These are phyloP conservation scores for Bostrychus sinensis DNA, from an alignment of 2,113 vertebrate genomes.

Conservation along the genomic window DNA sequence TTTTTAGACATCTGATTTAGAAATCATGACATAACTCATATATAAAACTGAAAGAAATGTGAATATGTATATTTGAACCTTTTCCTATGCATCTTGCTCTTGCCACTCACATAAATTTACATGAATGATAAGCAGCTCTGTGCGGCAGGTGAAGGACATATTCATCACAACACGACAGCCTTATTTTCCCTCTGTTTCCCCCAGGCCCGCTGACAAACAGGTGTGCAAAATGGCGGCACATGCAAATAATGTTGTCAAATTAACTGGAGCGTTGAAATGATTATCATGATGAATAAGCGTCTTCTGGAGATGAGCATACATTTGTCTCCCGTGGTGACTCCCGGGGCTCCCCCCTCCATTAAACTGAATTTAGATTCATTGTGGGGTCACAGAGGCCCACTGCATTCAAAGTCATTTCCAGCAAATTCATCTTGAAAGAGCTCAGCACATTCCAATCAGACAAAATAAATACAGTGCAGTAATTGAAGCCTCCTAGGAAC, in stretches of 20 bases:
- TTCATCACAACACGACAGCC: constrained; percentile 33
- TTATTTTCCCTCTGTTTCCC: constrained; percentile 33
- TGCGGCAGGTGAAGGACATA: constrained; percentile 35
- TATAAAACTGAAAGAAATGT: constrained; percentile 16
- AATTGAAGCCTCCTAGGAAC: constrained; percentile 69
- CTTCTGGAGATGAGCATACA: constrained; percentile 54
- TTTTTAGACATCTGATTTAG: background rate
- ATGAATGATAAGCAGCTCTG: constrained; percentile 4
- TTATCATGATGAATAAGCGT: constrained; percentile 67
- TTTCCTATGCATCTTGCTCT: constrained; percentile 5
- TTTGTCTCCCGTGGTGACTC: constrained; percentile 62
- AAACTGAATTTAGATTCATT: constrained; percentile 69
- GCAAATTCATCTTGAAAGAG: constrained; percentile 67
- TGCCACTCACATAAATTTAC: constrained; percentile 19
- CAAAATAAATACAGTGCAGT: constrained; percentile 71
- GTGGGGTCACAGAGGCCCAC: constrained; percentile 54
- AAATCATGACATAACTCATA: background rate
- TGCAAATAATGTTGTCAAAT: constrained; percentile 72
- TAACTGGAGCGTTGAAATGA: constrained; percentile 70
- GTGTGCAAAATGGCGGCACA: constrained; percentile 53
- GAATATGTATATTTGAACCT: constrained; percentile 2
- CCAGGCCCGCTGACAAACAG: constrained; percentile 49
- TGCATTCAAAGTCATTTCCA: constrained; percentile 64
- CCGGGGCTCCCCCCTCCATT: constrained; percentile 52
- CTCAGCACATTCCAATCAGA: constrained; percentile 64